These are phyloP conservation scores for Micromys minutus DNA, from an alignment of 2,113 vertebrate genomes.

Conservation along the genomic window DNA sequence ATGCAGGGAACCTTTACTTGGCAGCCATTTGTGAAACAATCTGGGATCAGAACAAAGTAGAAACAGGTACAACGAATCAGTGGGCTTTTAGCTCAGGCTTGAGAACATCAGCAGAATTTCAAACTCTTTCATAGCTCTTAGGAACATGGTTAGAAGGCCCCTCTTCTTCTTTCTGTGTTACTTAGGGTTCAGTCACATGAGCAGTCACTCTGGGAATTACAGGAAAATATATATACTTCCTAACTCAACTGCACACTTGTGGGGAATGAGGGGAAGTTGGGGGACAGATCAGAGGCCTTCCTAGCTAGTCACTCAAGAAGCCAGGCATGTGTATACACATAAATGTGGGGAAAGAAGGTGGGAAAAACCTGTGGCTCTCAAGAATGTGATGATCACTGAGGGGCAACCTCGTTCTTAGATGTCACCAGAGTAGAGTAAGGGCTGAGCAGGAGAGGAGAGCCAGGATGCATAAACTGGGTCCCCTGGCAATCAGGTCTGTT, in stretches of 20 bases:
- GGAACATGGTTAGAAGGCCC: not conserved
- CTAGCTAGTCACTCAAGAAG: not conserved
- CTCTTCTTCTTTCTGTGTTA: not conserved
- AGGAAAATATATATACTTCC: not conserved
- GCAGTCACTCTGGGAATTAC: not conserved
- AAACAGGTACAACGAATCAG: not conserved
- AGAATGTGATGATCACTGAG: not conserved
- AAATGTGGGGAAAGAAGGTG: not conserved
- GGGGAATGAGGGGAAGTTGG: not conserved
- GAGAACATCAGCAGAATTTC: constrained; percentile 5
- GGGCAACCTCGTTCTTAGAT: not conserved
- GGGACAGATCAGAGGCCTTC: not conserved
- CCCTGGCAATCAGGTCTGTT: not conserved
- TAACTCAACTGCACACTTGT: not conserved
- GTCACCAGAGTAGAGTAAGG: not conserved
- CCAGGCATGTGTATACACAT: not conserved
- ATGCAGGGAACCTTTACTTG: constrained; percentile 39
- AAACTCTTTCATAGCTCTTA: not conserved
- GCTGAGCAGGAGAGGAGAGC: not conserved
- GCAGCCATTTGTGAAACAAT: not conserved
- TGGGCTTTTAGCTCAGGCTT: not conserved
- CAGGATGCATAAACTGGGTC: not conserved
- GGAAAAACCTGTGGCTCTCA: not conserved
- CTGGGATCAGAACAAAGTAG: not conserved
- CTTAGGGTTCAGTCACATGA: not conserved